A percentile compares a stretch with the other conserved stretches of the same genome.
Evolutionary conservation across 2,888 invertebrate species (phyloP).

Genomic region (Orthosia gothica): DNA sequence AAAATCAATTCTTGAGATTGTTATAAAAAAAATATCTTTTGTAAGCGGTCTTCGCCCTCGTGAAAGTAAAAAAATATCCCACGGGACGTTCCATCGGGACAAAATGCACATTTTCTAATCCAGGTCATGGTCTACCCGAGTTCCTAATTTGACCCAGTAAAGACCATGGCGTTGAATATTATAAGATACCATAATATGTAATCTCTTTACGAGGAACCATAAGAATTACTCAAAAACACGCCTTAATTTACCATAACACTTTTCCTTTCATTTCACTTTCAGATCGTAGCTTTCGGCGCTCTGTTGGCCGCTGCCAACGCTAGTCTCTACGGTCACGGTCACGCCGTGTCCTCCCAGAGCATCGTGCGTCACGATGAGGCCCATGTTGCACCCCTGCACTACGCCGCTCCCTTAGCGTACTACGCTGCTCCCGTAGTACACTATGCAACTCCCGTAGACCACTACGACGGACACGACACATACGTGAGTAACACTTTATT

Average conservation of each 20-base stretch:
- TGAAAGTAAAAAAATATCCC: too few relatives aligned
- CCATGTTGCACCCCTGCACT: slow-evolving; percentile 44
- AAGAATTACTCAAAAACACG: too few relatives aligned
- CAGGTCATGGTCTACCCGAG: too few relatives aligned
- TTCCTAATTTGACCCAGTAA: too few relatives aligned
- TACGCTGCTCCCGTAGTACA: slow-evolving; percentile 73
- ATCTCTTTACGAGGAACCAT: too few relatives aligned
- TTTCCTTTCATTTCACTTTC: too few relatives aligned
- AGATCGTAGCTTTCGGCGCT: slow-evolving; percentile 65
- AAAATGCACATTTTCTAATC: too few relatives aligned
- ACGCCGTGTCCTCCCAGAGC: slow-evolving; percentile 64
- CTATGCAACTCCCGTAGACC: slow-evolving; percentile 64
- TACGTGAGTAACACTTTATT: slow-evolving; percentile 63
- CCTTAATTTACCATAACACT: too few relatives aligned
- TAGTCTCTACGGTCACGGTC: slow-evolving; percentile 69
- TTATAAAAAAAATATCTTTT: neutral
- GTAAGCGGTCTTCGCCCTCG: too few relatives aligned
- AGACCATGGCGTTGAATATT: too few relatives aligned
- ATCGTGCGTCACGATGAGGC: slow-evolving; percentile 67
- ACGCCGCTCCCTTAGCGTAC: slow-evolving; percentile 64
- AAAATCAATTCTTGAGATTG: neutral
- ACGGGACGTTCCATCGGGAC: too few relatives aligned
- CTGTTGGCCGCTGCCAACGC: slow-evolving; percentile 78
- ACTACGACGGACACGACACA: slow-evolving; percentile 72
- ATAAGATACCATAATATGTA: too few relatives aligned